Evolutionary conservation across 2,797 vertebrate species (phyloP).

Genomic region (Epinephelus awoara): DNA sequence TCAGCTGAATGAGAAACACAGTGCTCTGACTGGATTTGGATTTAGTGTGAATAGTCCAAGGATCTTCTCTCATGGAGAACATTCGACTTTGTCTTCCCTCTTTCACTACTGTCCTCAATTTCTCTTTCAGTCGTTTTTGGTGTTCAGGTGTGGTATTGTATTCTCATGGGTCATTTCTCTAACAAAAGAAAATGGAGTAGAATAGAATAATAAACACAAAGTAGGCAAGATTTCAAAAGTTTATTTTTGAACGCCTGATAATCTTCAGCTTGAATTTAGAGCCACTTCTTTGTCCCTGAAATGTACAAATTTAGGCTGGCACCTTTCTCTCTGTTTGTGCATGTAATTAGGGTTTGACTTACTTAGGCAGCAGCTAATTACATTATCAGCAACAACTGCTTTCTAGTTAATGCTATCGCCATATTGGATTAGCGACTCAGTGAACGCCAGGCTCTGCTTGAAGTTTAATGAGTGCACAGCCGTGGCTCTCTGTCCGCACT

Average conservation of each 20-base stretch:
- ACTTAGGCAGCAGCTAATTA: constrained; percentile 44
- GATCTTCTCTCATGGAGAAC: constrained; percentile 3
- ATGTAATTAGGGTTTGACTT: constrained; percentile 46
- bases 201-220: background rate
- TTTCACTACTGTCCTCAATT: background rate
- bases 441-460: constrained; percentile 17
- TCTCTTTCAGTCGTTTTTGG: background rate
- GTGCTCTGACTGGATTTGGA: background rate
- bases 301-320: background rate
- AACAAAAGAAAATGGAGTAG: background rate
- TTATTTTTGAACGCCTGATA: background rate
- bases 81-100: background rate
- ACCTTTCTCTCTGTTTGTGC: constrained; percentile 16
- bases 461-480: constrained; percentile 34
- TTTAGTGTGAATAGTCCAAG: constrained; percentile 20
- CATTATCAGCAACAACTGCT: constrained; percentile 36
- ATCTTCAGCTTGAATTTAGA: constrained; percentile 3
- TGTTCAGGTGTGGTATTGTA: background rate
- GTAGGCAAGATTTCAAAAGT: background rate
- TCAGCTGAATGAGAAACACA: constrained; percentile 18
- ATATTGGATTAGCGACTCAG: constrained; percentile 45
- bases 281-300: background rate
- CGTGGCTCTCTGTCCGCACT: background rate
- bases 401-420: constrained; percentile 40
- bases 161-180: background rate